Evolutionary conservation across 2,888 invertebrate genomes (phyloP).

Genomic region (Podotricha telesiphe): DNA sequence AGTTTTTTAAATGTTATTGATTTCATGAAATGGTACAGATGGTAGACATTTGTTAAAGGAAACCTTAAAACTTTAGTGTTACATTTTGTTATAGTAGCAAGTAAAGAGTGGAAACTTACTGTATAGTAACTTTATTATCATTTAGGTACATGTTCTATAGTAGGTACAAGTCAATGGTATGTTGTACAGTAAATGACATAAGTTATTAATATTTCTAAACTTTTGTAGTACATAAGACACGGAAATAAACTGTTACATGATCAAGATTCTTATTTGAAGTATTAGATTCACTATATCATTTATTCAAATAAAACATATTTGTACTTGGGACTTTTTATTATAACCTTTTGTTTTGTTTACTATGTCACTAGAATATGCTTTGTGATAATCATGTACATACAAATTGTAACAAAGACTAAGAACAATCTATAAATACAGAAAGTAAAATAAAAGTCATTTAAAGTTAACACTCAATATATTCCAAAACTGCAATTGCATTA

Average conservation of each 20-base stretch:
- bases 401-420: too few relatives aligned
- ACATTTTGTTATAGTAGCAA: slow-evolving; percentile 18
- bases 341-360: slow-evolving; percentile 4
- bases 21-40: slow-evolving; percentile 58
- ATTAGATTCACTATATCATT: slow-evolving; percentile 63
- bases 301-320: slow-evolving; percentile 64
- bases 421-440: not conserved
- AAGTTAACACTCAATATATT: slow-evolving; percentile 80
- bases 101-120: slow-evolving; percentile 53
- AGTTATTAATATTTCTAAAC: slow-evolving; percentile 44
- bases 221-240: slow-evolving; percentile 54
- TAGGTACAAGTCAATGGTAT: slow-evolving; percentile 49
- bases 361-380: not conserved
- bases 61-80: slow-evolving; percentile 35
- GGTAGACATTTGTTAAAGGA: slow-evolving; percentile 33
- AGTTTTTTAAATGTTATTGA: slow-evolving; percentile 65
- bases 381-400: not conserved
- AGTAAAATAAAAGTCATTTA: slow-evolving; percentile 49
- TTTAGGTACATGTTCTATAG: slow-evolving; percentile 71
- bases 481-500: slow-evolving; percentile 65
- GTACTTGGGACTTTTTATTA: not conserved
- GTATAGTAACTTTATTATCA: slow-evolving; percentile 56
- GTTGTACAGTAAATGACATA: slow-evolving; percentile 66
- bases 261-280: slow-evolving; percentile 49
- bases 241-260: slow-evolving; percentile 65